phyloP scores from a whole-genome alignment of 1,140 invertebrate species.

The Wiebesia pumilae region DNA sequence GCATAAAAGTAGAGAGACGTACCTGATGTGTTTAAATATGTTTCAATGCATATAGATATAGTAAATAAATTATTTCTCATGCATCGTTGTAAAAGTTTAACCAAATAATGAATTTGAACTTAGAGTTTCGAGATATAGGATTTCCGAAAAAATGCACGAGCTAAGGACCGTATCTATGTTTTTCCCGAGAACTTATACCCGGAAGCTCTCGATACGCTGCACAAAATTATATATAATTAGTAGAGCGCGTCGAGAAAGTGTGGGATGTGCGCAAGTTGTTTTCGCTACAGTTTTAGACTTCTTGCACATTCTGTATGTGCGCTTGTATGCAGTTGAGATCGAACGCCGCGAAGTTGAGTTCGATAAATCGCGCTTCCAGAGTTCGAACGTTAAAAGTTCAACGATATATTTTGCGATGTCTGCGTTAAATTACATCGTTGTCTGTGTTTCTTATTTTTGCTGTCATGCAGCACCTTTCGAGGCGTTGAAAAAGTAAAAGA shows the following conservation, averaged over 20 bases:
- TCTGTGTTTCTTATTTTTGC: neutral
- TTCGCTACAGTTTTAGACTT: neutral
- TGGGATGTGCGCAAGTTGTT: neutral
- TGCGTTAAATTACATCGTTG: neutral
- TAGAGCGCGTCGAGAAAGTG: neutral
- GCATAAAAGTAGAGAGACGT: too few species aligned
- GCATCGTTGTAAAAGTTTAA: neutral
- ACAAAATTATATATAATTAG: neutral
- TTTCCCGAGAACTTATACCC: neutral
- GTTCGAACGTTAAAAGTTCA: neutral
- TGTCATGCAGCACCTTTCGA: neutral
- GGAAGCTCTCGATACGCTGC: neutral
- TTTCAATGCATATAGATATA: too few species aligned
- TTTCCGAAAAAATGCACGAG: neutral
- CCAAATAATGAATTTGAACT: neutral
- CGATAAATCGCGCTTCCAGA: neutral
- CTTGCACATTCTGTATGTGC: neutral
- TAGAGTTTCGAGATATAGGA: too few species aligned
- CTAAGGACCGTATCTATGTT: neutral
- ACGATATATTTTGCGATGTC: neutral
- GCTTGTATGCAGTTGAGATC: neutral
- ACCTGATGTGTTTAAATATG: too few species aligned
- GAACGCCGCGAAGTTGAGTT: neutral
- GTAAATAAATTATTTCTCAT: too few species aligned
- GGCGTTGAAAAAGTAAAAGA: too few species aligned